Conservation (phyloP, 2,113 vertebrate species). For the Lethenteron reissneri region DNA sequence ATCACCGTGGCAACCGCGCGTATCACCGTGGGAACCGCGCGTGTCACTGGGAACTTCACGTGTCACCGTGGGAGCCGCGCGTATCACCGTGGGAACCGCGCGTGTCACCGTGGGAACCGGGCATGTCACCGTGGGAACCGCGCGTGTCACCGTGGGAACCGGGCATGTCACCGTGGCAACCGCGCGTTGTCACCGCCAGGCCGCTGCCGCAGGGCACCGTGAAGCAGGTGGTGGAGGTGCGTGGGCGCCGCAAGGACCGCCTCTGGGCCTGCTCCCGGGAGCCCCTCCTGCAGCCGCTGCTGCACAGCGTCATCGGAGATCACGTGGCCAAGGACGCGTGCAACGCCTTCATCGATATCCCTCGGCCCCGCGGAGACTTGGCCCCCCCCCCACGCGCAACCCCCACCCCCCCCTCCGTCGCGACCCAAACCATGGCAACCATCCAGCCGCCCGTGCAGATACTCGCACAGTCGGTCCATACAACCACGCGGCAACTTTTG, state of each 20-base stretch:
- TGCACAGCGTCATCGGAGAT: conserved; percentile 32
- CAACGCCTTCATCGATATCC: conserved; percentile 78
- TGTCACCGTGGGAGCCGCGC: too few species aligned
- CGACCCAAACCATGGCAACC: conserved; percentile 21
- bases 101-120: too few species aligned
- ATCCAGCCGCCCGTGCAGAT: too few species aligned
- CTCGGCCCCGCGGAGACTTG: conserved; percentile 80
- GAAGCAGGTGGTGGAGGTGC: conserved; percentile 40
- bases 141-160: too few species aligned
- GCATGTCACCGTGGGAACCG: too few species aligned
- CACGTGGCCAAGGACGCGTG: conserved; percentile 48
- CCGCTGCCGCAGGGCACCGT: conserved; percentile 43
- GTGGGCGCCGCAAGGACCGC: conserved; percentile 29
- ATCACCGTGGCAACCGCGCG: too few species aligned
- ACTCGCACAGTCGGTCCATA: too few species aligned
- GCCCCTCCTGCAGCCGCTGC: conserved; percentile 58
- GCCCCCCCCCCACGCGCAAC: conserved; percentile 74
- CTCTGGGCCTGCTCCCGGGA: conserved; percentile 59
- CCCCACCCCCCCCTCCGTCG: conserved; percentile 17
- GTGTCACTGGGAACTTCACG: too few species aligned
- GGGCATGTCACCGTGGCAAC: too few species aligned
- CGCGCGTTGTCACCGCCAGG: conserved; percentile 19
- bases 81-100: too few species aligned
- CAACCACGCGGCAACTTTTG: too few species aligned
- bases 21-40: too few species aligned